phyloP scores from a whole-genome alignment of 2,797 vertebrate species.

The Tenualosa thibaudeaui region DNA sequence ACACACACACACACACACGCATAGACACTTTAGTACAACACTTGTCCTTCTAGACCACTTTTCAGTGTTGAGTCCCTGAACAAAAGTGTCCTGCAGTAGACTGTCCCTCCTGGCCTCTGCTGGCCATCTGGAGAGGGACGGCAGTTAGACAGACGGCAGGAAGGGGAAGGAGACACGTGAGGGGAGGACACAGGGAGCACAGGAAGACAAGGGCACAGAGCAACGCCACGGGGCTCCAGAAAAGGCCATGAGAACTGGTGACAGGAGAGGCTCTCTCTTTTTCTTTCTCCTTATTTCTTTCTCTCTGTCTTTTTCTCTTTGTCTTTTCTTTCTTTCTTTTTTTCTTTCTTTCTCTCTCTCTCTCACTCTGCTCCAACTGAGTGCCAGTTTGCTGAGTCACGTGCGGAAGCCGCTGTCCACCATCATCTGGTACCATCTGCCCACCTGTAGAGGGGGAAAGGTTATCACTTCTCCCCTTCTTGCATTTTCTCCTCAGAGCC shows the following conservation, averaged over 20 bases:
- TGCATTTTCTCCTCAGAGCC: background rate
- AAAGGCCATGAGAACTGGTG: conserved; percentile 10
- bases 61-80: background rate
- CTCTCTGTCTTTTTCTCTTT: background rate
- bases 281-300: background rate
- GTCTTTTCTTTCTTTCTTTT: background rate
- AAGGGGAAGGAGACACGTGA: background rate
- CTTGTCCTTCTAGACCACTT: background rate
- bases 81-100: background rate
- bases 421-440: conserved; percentile 54
- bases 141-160: background rate
- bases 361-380: background rate
- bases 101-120: background rate
- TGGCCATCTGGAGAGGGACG: background rate
- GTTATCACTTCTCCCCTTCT: conserved; percentile 38
- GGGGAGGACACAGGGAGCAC: background rate
- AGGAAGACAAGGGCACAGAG: background rate
- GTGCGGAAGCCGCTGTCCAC: conserved; percentile 42
- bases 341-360: background rate
- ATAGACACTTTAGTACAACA: background rate
- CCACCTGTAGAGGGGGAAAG: conserved; percentile 48
- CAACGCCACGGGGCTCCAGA: background rate
- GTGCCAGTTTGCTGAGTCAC: conserved; percentile 50
- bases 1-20: background rate
- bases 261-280: conserved; percentile 25